phyloP scores from a whole-genome alignment of 2,888 invertebrate genomes.

The Cyrtodaria siliqua region DNA sequence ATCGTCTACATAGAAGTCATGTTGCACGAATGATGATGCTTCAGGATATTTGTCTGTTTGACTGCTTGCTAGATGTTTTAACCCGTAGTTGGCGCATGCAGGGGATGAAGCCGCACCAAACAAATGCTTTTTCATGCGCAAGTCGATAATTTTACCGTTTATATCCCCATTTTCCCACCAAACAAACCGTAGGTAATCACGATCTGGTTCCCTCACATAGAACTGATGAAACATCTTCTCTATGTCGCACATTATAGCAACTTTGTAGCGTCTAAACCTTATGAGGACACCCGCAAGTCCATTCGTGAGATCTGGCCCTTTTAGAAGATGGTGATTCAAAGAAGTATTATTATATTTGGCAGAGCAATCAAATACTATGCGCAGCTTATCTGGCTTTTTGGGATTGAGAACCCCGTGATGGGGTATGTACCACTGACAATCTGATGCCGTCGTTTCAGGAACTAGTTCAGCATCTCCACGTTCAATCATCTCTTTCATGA shows the following conservation, averaged over 20 bases:
- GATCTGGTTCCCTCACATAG: constrained; percentile 9
- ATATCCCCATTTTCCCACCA: constrained; percentile 34
- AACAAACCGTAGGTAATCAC: constrained; percentile 54
- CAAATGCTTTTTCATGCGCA: constrained; percentile 54
- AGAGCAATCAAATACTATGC: constrained; percentile 60
- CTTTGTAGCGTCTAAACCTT: background rate
- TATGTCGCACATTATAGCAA: background rate
- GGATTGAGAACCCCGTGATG: constrained; percentile 57
- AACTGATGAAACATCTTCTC: constrained; percentile 8
- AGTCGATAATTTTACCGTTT: constrained; percentile 24
- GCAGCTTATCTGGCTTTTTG: constrained; percentile 51
- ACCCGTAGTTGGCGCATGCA: constrained; percentile 44
- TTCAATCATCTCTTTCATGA: constrained; percentile 29
- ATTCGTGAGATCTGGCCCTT: background rate
- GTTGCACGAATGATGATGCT: constrained; percentile 23
- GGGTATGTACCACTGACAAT: constrained; percentile 56
- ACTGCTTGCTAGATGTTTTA: constrained; percentile 32
- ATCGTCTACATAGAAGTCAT: constrained; percentile 48
- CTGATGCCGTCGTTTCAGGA: background rate
- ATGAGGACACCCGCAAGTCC: background rate
- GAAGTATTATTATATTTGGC: constrained; percentile 11
- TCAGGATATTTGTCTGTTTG: constrained; percentile 7
- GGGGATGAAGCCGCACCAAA: constrained; percentile 58
- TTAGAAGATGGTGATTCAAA: background rate
- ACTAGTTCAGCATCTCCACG: constrained; percentile 36